Evolutionary conservation across 2,888 invertebrate genomes (phyloP), one percentile per base, ranked within the genome.

Genomic region (Neoascia interrupta): DNA sequence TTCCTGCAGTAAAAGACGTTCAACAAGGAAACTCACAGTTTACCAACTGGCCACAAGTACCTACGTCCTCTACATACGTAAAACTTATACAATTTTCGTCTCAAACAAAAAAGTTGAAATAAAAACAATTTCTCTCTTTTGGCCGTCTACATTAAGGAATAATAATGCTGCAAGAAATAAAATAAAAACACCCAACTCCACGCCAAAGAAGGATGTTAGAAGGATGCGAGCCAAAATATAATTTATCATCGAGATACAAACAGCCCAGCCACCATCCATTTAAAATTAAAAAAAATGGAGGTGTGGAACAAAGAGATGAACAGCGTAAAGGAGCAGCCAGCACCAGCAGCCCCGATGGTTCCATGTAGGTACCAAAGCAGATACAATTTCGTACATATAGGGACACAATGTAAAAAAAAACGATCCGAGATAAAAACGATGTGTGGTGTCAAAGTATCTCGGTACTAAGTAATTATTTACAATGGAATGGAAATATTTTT

Each of bases 141-240:
- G 43, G 49, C 64, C 34, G 15, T 37, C 39, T 53, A 11, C 66
- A 39, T 37, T 31, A 37, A 53, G 41, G 34, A 43, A 58, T 60
- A 72, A 63, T 63, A 5, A 26, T 26, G 26, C 2, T n/a, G 31
- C 8, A 8, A n/a, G 31, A 26, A 8, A 31, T n/a, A 31, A n/a
- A n/a, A n/a, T n/a, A n/a, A n/a, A n/a, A 70, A 70, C 61, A 70
- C 36, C 36, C 37, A 26, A 10, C 26, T 15, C 16, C 4, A 51
- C 31, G 18, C 28, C n/a, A 28, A 39, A 58, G 64, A 73, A 73
- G 79, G 73, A 79, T 68, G 73, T 79, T 79, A 73, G 73, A 79
- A 73, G 79, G 79, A 79, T 79, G 61, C 79, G 79, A 79, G 66
- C 72, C 61, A 61, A 79, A 79, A 72, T 79, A 79, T 73, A 79